Percentiles rank a stretch among this genome's conserved stretches.
These are phyloP conservation scores for Diachasmimorpha longicaudata DNA, from an alignment of 1,140 invertebrate genomes.

Conservation along the genomic window DNA sequence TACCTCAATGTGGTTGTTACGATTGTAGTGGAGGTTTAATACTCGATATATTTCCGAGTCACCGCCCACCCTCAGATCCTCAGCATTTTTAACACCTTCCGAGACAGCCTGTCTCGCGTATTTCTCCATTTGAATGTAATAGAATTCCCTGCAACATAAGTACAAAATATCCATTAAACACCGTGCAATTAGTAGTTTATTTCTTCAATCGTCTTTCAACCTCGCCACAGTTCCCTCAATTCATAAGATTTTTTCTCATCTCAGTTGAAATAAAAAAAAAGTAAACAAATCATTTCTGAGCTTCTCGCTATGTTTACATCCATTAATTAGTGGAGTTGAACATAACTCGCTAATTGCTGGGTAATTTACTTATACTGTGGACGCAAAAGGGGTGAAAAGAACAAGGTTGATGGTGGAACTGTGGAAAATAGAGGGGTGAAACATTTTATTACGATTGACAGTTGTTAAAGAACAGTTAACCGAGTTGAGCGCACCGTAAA, in stretches of 20 bases:
- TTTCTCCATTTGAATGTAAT: slow-evolving; percentile 99
- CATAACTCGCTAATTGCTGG: slow-evolving; percentile 56
- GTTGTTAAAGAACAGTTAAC: no score
- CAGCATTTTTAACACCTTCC: slow-evolving; percentile 91
- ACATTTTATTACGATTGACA: background rate
- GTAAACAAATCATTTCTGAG: background rate
- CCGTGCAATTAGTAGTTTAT: background rate
- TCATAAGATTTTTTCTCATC: background rate
- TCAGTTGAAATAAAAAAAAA: background rate
- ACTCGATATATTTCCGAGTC: slow-evolving; percentile 98
- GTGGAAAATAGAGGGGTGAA: background rate
- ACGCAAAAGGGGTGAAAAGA: slow-evolving; percentile 17
- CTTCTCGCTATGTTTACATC: slow-evolving; percentile 40
- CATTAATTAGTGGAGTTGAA: slow-evolving; percentile 58
- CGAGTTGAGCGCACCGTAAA: background rate
- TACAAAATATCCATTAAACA: slow-evolving; percentile 24
- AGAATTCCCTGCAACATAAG: slow-evolving; percentile 91
- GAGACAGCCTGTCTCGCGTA: slow-evolving; percentile 97
- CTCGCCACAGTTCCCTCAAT: background rate
- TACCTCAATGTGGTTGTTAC: slow-evolving; percentile 99
- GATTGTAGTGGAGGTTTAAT: slow-evolving; percentile 99
- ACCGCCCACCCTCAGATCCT: slow-evolving; percentile 90
- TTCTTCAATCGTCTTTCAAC: background rate
- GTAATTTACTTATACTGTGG: slow-evolving; percentile 49
- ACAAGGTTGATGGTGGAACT: background rate